Evolutionary conservation across 2,113 vertebrate species (phyloP).

Genomic region (Mormoops blainvillei): DNA sequence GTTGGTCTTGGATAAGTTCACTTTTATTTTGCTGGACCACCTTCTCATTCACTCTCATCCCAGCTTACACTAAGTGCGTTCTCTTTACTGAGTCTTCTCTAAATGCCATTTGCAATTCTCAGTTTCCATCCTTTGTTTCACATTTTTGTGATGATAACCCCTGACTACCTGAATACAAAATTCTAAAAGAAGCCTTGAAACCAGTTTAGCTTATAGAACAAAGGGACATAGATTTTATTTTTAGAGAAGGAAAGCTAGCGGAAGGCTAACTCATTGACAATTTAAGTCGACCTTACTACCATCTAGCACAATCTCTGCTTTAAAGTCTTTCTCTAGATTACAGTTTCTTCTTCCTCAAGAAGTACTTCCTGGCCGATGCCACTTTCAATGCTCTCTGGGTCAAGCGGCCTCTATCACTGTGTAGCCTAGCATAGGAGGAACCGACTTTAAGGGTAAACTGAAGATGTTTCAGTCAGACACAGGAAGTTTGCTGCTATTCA

Average conservation of each 20-base stretch:
- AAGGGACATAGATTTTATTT: constrained; percentile 5
- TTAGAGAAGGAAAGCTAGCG: background rate
- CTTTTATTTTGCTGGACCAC: background rate
- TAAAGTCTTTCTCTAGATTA: constrained; percentile 23
- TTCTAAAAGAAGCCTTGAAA: background rate
- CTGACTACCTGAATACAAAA: background rate
- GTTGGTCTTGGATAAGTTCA: background rate
- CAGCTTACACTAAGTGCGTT: background rate
- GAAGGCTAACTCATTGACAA: background rate
- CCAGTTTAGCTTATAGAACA: background rate
- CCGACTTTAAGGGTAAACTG: background rate
- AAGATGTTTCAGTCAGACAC: background rate
- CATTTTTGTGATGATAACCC: background rate
- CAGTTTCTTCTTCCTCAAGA: background rate
- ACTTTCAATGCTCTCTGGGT: background rate
- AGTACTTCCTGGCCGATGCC: background rate
- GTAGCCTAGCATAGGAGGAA: background rate
- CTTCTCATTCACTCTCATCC: background rate
- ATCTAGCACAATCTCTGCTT: background rate
- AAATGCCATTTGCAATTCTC: background rate
- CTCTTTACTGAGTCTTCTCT: background rate
- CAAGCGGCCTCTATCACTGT: background rate
- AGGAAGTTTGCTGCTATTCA: background rate
- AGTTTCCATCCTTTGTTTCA: constrained; percentile 1
- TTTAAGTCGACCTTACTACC: background rate